These are phyloP conservation scores for Ophonus ardosiacus DNA, from an alignment of 2,888 invertebrate genomes.

Conservation along the genomic window DNA sequence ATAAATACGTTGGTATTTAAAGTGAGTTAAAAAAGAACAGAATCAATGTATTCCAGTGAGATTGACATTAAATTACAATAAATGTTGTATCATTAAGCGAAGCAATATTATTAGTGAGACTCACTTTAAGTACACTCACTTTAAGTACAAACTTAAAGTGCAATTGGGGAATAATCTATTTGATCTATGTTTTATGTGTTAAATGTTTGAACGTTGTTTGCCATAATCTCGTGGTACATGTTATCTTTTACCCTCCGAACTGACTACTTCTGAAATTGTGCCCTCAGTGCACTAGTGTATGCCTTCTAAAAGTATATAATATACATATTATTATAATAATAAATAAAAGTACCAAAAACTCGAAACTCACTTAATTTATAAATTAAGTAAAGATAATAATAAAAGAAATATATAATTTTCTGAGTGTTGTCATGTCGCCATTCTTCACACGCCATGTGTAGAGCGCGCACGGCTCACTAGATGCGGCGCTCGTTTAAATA, in stretches of 20 bases:
- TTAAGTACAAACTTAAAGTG: conserved; percentile 58
- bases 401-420: conserved; percentile 29
- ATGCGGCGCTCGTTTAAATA: conserved; percentile 22
- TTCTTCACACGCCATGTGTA: conserved; percentile 56
- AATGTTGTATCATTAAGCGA: not conserved
- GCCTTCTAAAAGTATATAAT: conserved; percentile 60
- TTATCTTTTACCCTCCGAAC: conserved; percentile 60
- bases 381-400: conserved; percentile 47
- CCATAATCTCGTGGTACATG: conserved; percentile 61
- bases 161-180: conserved; percentile 57
- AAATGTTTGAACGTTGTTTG: conserved; percentile 61
- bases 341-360: conserved; percentile 59
- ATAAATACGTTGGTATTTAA: conserved; percentile 54
- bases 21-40: conserved; percentile 46
- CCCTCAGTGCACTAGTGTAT: conserved; percentile 60
- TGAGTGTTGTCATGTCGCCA: conserved; percentile 55
- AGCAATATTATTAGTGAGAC: not conserved
- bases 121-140: conserved; percentile 54
- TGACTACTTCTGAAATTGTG: conserved; percentile 62
- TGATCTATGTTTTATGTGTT: conserved; percentile 64
- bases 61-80: not conserved
- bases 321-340: conserved; percentile 60
- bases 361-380: conserved; percentile 57
- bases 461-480: conserved; percentile 26
- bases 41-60: conserved; percentile 16